These are phyloP conservation scores for Pelmatolapia mariae DNA, from an alignment of 2,113 vertebrate species.

Conservation along the genomic window DNA sequence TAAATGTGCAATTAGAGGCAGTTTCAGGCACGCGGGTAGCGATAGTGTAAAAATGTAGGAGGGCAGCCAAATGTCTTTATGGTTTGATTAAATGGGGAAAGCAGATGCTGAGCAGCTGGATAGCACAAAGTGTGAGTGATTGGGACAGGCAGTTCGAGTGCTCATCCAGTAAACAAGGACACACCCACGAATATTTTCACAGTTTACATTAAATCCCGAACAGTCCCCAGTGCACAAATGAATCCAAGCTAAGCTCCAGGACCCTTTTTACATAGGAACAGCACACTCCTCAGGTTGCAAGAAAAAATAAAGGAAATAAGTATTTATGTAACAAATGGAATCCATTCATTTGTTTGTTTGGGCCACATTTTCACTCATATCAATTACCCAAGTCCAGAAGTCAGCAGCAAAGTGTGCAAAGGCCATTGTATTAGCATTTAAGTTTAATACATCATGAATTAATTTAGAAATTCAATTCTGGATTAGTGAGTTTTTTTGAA, in stretches of 20 bases:
- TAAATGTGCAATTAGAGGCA: neutral
- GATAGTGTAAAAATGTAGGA: neutral
- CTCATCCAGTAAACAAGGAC: neutral
- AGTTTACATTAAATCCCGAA: neutral
- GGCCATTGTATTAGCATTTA: neutral
- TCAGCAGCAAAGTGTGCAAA: neutral
- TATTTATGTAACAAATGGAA: neutral
- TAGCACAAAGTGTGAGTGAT: neutral
- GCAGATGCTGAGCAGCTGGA: conserved; percentile 10
- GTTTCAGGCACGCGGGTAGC: neutral
- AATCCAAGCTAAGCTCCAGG: neutral
- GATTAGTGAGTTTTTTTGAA: neutral
- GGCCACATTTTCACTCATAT: neutral
- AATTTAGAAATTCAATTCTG: neutral
- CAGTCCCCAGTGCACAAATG: neutral
- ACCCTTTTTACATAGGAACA: neutral
- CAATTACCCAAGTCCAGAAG: neutral
- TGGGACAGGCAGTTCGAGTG: fast-evolving
- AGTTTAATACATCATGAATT: neutral
- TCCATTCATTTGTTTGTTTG: neutral
- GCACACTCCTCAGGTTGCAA: neutral
- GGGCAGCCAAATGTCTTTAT: neutral
- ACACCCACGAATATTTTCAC: neutral
- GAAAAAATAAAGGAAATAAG: neutral
- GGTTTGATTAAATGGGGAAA: neutral